Conservation (phyloP, 2,113 vertebrate genomes). For the Lamprologus callipterus region DNA sequence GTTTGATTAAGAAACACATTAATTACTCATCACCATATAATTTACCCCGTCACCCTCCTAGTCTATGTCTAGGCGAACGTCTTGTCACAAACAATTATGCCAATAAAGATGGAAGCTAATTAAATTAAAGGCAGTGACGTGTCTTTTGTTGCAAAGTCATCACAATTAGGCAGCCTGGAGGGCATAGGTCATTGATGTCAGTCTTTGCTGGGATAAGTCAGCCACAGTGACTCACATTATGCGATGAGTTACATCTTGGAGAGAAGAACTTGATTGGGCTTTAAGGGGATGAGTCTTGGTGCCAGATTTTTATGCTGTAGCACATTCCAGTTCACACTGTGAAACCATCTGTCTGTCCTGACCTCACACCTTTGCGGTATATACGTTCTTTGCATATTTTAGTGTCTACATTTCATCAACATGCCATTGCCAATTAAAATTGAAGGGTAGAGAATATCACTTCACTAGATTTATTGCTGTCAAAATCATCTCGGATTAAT, state of each 20-base stretch:
- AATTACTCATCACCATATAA: constrained; percentile 59
- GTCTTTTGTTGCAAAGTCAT: constrained; percentile 57
- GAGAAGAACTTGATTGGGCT: background rate
- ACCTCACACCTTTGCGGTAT: background rate
- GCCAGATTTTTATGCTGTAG: background rate
- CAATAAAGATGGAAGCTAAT: constrained; percentile 66
- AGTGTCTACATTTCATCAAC: background rate
- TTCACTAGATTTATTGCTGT: background rate
- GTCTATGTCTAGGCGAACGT: constrained; percentile 25
- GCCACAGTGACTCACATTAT: background rate
- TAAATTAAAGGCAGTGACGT: constrained; percentile 59
- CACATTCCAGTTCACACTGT: constrained; percentile 23
- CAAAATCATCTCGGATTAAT: background rate
- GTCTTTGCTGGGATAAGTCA: constrained; percentile 6
- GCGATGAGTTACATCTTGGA: constrained; percentile 8
- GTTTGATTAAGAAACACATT: constrained; percentile 66
- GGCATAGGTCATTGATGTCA: constrained; percentile 44
- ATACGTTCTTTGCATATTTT: constrained; percentile 12
- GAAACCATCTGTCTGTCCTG: constrained; percentile 40
- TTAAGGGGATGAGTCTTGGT: background rate
- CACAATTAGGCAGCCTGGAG: constrained; percentile 23
- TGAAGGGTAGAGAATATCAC: background rate
- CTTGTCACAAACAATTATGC: constrained; percentile 74
- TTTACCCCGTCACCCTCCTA: constrained; percentile 43
- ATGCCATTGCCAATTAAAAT: background rate